Evolutionary conservation across 2,888 invertebrate species (phyloP).

Genomic region (Microctonus aethiopoides): DNA sequence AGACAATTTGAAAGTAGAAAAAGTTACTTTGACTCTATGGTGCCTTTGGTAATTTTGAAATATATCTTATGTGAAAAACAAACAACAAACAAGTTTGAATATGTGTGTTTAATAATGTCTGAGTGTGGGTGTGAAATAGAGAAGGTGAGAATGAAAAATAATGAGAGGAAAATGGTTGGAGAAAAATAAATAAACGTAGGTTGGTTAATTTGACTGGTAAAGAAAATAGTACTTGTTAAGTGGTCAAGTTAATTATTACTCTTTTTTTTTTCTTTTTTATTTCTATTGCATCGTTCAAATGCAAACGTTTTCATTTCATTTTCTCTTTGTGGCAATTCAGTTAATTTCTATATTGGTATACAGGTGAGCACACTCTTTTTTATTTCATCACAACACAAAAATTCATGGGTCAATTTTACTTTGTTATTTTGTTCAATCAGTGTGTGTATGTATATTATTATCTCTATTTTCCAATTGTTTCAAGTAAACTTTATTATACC

Average conservation of each 20-base stretch:
- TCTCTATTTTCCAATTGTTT: too few relatives aligned
- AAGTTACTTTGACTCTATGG: conserved; percentile 9
- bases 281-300: background rate
- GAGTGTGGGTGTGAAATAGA: background rate
- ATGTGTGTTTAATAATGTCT: too few relatives aligned
- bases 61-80: conserved; percentile 24
- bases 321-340: conserved; percentile 4
- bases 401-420: background rate
- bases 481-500: too few relatives aligned
- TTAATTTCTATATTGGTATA: background rate
- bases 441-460: background rate
- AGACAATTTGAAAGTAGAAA: conserved; percentile 25
- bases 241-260: conserved; percentile 8
- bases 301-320: conserved; percentile 27
- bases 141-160: background rate
- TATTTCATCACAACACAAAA: too few relatives aligned
- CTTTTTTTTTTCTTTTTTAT: conserved; percentile 1
- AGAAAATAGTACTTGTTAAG: background rate
- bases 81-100: background rate
- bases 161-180: background rate
- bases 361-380: background rate
- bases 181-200: conserved; percentile 16
- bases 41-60: background rate
- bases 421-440: background rate
- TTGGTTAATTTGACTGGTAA: conserved; percentile 20